Conservation (phyloP, 1,140 invertebrate species). For the Pseudobourletiella spinata region DNA sequence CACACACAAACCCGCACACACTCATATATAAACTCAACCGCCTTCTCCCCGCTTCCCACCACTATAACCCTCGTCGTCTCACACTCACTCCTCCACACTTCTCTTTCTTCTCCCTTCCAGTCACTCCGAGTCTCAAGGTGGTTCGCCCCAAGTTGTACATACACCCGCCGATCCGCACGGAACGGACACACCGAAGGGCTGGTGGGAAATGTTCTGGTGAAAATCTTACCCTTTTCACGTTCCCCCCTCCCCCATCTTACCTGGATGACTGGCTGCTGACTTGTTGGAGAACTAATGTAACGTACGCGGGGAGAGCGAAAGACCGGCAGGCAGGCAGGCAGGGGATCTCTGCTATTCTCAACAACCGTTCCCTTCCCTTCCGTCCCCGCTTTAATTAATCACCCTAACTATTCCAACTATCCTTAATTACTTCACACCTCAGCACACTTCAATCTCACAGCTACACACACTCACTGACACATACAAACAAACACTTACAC, state of each 20-base stretch:
- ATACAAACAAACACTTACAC: no score
- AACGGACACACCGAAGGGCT: no score
- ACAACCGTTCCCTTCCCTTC: neutral
- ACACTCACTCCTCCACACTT: neutral
- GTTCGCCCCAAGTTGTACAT: no score
- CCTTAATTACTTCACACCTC: slow-evolving; percentile 36
- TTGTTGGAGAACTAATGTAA: no score
- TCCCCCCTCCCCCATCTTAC: neutral
- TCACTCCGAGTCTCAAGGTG: neutral
- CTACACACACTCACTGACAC: no score
- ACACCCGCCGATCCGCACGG: no score
- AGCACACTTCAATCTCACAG: slow-evolving; percentile 29
- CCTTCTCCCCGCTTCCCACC: neutral
- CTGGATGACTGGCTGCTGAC: slow-evolving; percentile 8
- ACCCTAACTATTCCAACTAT: slow-evolving; percentile 36
- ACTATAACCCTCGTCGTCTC: neutral
- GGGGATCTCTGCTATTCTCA: neutral
- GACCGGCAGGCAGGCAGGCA: neutral
- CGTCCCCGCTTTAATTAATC: slow-evolving; percentile 31
- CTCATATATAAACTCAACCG: neutral
- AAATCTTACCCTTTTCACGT: no score
- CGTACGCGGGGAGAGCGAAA: neutral
- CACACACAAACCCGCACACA: no score
- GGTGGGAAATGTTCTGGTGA: no score
- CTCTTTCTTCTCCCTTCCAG: neutral